Evolutionary conservation across 2,888 invertebrate species (phyloP).

Genomic region (Asteroscopus sphinx): DNA sequence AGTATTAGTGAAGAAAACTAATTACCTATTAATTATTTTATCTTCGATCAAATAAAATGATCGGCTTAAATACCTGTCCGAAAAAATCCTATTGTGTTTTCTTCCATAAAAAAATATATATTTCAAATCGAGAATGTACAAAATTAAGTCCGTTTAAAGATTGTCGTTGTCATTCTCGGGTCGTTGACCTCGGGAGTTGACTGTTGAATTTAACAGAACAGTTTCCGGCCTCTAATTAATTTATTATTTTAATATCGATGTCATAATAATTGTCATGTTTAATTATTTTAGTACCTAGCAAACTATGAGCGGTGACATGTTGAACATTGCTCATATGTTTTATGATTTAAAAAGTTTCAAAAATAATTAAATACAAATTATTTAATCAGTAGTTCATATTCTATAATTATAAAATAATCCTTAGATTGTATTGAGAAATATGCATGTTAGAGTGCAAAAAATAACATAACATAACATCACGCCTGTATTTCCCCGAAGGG

Average conservation of each 20-base stretch:
- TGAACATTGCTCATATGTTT: not conserved
- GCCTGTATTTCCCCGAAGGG: no score
- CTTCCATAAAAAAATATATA: not conserved
- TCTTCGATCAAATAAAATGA: no score
- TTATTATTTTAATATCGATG: slow-evolving; percentile 11
- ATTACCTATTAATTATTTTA: no score
- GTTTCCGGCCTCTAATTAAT: slow-evolving; percentile 31
- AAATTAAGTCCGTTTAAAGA: slow-evolving; percentile 37
- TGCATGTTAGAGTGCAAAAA: slow-evolving; percentile 22
- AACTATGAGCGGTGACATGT: not conserved
- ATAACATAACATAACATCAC: no score
- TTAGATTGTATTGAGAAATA: slow-evolving; percentile 7
- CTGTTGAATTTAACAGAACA: slow-evolving; percentile 43
- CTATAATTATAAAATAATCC: not conserved
- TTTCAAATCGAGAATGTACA: slow-evolving; percentile 6
- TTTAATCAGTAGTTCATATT: not conserved
- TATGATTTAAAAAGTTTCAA: not conserved
- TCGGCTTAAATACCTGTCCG: no score
- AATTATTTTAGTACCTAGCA: not conserved
- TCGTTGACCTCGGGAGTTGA: slow-evolving; percentile 66
- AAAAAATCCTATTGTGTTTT: no score
- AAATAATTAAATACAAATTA: not conserved
- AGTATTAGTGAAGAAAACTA: no score
- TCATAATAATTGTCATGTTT: slow-evolving; percentile 9
- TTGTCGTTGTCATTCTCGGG: slow-evolving; percentile 67